Evolutionary conservation across 1,140 invertebrate genomes (phyloP), one percentile per base, ranked within the genome.

Genomic region (Gonioctena quinquepunctata): DNA sequence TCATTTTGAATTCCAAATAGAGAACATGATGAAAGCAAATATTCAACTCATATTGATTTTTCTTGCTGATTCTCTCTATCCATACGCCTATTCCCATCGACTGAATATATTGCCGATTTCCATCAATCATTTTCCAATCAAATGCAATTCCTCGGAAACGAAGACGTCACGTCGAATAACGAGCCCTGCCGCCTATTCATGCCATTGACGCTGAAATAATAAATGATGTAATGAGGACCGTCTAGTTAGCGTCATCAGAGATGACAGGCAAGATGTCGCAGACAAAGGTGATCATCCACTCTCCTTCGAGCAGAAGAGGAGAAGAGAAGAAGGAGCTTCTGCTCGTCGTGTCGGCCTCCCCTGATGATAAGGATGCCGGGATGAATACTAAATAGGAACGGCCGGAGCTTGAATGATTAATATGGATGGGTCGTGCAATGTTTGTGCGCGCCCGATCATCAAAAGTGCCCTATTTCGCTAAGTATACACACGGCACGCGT

Each of bases 351-450:
- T 21, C 26, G 57, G 65, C 66, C 54, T 59, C 23, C 65, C 54
- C 23, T 27, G 27, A 66, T 63, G 72, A 74, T 74, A 69, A 74
- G 72, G 28, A 74, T 66, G 72, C 48, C 66, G 60, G 62, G 66
- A 72, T 72, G 72, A 70, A 74, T 74, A 71, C 72, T 74, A 71
- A 74, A 71, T 70, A 73, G 64, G 63, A 66, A 57, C 57, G 60
- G 48, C 52, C 49, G 62, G 60, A 54, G 54, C 66, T 66, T 4
- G 69, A 69, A 74, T 74, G 69, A 74, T 74, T 74, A 74, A 74
- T 74, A 74, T 71, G 72, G 69, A 71, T 54, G 69, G 69, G 49
- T 65, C 54, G 64, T 66, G 61, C 60, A 57, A 64, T 67, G 64
- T 61, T 70, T 70, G 69, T 56, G 48, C 16, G 13, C 21, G 63